Evolutionary conservation across 2,113 vertebrate species (phyloP), one percentile per base, ranked within the genome.

Genomic region (Phoenicopterus ruber): DNA sequence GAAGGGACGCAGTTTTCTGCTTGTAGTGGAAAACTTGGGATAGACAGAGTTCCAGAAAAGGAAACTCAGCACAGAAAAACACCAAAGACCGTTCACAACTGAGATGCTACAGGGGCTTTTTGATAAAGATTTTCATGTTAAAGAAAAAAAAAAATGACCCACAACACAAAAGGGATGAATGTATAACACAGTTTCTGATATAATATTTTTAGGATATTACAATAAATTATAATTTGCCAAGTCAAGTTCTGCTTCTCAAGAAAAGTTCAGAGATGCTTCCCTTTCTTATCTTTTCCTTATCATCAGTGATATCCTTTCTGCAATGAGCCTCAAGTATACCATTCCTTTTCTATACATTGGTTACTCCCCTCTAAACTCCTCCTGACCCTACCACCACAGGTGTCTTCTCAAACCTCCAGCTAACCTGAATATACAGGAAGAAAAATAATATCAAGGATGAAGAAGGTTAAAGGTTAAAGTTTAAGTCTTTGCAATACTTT

Each of bases 1-100:
- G 85, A 91, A 88, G 65, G 11, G 67, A 96, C 96, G 61, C 52
- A 81, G 67, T 70, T 92, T 93, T 88, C 71, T 69, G 57, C 55
- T 66, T 70, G 54, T 58, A 93, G 77, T 61, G 57, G 83, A 76
- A 94, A 84, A 74, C 19, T 63, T 81, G n/a, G 52, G 58, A 95
- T n/a, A 92, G 80, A 69, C 36, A 71, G 42, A 57, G 24, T 69
- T 93, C 21, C 71, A 91, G 86, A 91, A 90, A 83, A 42, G 50
- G 81, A 93, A 90, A 86, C 78, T 79, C 55, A 82, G 17, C 22
- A 85, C 22, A n/a, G 13, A 77, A 74, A 62, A 72, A 4, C 36
- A 82, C 18, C 5, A 52, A 92, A 82, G 17, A 58, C 17, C 31
- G 52, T 78, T 89, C 49, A 82, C 36, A 83, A 31, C 19, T 55